phyloP scores from a whole-genome alignment of 92 coral and sea anemone genomes.

The Zoanthus sociatus region DNA sequence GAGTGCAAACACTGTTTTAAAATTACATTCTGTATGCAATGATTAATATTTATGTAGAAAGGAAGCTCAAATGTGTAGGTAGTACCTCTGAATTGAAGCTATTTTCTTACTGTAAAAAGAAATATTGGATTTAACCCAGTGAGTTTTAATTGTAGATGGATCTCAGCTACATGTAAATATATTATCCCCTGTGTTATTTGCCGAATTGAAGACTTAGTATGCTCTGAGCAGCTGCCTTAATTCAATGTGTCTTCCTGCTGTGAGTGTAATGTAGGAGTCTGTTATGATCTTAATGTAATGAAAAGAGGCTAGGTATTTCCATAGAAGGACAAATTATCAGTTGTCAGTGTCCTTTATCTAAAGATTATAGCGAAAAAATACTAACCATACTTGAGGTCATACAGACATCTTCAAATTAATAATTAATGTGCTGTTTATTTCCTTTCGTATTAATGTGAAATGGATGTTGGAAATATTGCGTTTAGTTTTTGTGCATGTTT shows the following conservation, averaged over 20 bases:
- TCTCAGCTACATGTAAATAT: not conserved
- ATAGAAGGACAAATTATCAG: not conserved
- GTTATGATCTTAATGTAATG: not conserved
- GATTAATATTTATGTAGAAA: not conserved
- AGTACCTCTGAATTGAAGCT: too few relatives aligned
- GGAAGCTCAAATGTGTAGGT: too few relatives aligned
- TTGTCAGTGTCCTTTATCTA: not conserved
- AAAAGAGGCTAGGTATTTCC: not conserved
- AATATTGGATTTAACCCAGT: not conserved
- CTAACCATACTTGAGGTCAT: slow-evolving; percentile 1
- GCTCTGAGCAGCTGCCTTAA: not conserved
- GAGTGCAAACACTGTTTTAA: not conserved
- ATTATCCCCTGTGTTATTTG: too few relatives aligned
- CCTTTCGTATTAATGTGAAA: not conserved
- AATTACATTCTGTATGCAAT: not conserved
- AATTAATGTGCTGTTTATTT: slow-evolving; percentile 1
- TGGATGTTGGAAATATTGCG: not conserved
- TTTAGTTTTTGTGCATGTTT: not conserved
- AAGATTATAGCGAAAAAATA: not conserved
- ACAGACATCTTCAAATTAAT: not conserved
- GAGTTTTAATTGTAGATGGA: not conserved
- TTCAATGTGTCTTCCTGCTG: not conserved
- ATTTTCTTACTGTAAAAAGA: not conserved
- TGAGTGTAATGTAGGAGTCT: not conserved
- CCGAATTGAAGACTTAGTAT: too few relatives aligned